Conservation (phyloP, 2,888 invertebrate species). For the Rotaria socialis region DNA sequence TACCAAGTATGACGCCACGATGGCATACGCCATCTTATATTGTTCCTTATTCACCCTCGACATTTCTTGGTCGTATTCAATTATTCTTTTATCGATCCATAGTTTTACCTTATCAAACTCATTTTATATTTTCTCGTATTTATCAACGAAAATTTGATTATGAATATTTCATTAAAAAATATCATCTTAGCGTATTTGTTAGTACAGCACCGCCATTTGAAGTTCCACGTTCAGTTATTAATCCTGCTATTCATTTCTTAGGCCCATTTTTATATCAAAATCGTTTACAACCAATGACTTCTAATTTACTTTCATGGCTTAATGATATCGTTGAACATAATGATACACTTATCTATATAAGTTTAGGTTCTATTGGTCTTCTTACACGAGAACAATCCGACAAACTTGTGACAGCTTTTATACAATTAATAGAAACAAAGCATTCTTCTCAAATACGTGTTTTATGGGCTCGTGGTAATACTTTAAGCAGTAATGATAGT, state of each 20-base stretch:
- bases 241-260: slow-evolving; percentile 22
- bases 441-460: not conserved
- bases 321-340: not conserved
- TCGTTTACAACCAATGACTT: not conserved
- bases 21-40: slow-evolving; percentile 12
- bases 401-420: not conserved
- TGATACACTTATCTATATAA: not conserved
- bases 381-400: not conserved
- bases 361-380: not conserved
- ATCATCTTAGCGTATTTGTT: not conserved
- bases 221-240: not conserved
- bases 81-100: not conserved
- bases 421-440: not conserved
- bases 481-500: not conserved
- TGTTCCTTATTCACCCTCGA: not conserved
- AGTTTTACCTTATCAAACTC: not conserved
- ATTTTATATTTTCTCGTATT: slow-evolving; percentile 4
- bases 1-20: not conserved
- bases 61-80: not conserved
- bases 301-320: not conserved
- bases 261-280: not conserved
- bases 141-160: not conserved
- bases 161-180: slow-evolving; percentile 8
- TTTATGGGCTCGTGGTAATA: slow-evolving; percentile 27
- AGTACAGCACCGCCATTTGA: slow-evolving; percentile 10